These are phyloP conservation scores for Lanistes nyassanus DNA, from an alignment of 1,140 invertebrate species.

Conservation along the genomic window DNA sequence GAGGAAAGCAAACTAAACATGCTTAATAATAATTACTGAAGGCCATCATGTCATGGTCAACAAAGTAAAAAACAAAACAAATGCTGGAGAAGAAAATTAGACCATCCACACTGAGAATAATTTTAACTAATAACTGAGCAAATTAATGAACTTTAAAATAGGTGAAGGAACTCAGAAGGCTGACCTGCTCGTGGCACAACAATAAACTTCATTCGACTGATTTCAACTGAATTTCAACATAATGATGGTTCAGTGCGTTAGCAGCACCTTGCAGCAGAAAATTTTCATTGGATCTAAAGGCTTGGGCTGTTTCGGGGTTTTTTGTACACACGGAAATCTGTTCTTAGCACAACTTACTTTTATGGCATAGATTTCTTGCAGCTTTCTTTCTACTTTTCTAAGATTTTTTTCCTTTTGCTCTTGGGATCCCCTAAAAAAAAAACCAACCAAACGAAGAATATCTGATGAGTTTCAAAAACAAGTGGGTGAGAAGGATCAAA, in stretches of 20 bases:
- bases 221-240: too few species aligned
- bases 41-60: too few species aligned
- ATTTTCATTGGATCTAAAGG: background rate
- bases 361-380: slow-evolving; percentile 44
- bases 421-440: slow-evolving; percentile 39
- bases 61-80: too few species aligned
- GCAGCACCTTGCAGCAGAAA: background rate
- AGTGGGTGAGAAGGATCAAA: too few species aligned
- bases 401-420: slow-evolving; percentile 41
- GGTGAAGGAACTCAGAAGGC: too few species aligned
- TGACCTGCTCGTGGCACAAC: background rate
- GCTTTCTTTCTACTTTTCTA: slow-evolving; percentile 39
- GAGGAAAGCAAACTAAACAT: too few species aligned
- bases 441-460: slow-evolving; percentile 2
- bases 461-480: too few species aligned
- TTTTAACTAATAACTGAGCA: too few species aligned
- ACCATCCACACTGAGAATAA: too few species aligned
- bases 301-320: background rate
- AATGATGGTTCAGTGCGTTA: background rate
- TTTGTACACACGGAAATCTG: slow-evolving; percentile 6
- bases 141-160: too few species aligned
- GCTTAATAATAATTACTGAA: too few species aligned
- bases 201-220: background rate
- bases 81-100: too few species aligned
- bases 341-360: slow-evolving; percentile 46